A percentile compares a stretch with the other conserved stretches of the same genome.
These are phyloP conservation scores for Heliconius melpomene DNA, from an alignment of 1,140 invertebrate genomes.

Conservation along the genomic window DNA sequence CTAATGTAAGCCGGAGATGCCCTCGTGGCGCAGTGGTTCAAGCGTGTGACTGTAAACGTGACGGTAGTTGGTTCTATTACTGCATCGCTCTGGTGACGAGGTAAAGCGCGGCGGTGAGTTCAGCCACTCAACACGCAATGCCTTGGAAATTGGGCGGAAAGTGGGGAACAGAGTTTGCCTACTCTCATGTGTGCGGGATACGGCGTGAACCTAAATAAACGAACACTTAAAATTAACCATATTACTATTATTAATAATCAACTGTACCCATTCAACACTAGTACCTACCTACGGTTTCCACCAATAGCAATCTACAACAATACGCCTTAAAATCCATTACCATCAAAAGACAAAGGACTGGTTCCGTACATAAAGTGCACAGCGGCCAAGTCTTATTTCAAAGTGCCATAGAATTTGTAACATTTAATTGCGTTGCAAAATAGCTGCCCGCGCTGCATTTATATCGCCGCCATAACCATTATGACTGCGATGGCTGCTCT, in stretches of 20 bases:
- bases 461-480: constrained; percentile 36
- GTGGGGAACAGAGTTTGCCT: too few species aligned
- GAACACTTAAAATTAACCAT: not conserved
- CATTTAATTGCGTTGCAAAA: constrained; percentile 58
- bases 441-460: constrained; percentile 32
- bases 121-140: too few species aligned
- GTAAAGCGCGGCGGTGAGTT: too few species aligned
- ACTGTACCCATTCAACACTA: not conserved
- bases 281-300: not conserved
- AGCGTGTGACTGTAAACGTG: too few species aligned
- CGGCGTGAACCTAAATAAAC: too few species aligned
- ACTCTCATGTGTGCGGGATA: too few species aligned
- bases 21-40: too few species aligned
- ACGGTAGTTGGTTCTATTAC: too few species aligned
- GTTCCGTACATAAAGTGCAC: constrained; percentile 42
- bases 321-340: constrained; percentile 43
- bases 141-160: too few species aligned
- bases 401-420: constrained; percentile 58
- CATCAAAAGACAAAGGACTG: constrained; percentile 45
- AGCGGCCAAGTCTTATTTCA: constrained; percentile 49
- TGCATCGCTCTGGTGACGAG: too few species aligned
- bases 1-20: not conserved
- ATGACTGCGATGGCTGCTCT: constrained; percentile 30
- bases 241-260: not conserved
- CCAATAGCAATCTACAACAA: not conserved